Base-by-base conservation (phyloP, 2,797 vertebrate genomes). In the Oryzias sinensis region DNA sequence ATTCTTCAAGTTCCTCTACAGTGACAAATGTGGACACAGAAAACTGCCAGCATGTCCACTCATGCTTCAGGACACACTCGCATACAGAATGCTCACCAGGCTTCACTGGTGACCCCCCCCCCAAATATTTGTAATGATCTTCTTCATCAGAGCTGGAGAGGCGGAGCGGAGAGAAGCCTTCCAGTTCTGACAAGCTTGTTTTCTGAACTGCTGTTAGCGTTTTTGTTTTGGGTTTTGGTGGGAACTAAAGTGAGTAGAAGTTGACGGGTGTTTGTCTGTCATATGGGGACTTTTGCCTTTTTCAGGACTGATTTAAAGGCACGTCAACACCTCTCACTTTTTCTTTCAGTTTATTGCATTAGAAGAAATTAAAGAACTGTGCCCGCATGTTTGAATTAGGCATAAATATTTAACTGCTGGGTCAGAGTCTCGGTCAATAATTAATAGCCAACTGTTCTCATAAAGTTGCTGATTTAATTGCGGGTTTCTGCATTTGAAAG, bases 1-100 rank as follows among this genome's bases (percentile, higher is more conserved):
- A 90, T 91, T 91, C 88, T 83, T 85, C 1, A 79, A 88, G 86
- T 90, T 91, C 89, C 82, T 89, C 77, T 82, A 72, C 74, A 85
- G 82, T 91, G 88, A 91, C 84, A 88, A 70, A 61, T 72, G 47
- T 74, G 27, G 61, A 75, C 68, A 27, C 62, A 60, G 75, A 70
- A 72, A 81, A 74, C 68, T 61, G 33, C 33, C 33, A 76, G 62
- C 79, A 59, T 85, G 85, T 86, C 77, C 79, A 56, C 79, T 86
- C 82, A 84, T 66, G 72, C 78, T 71, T 56, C 63, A 65, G 54
- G 70, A 68, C 75, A 71, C 59, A 59, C 59, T 73, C 67, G 8
- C 64, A 56, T 55, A 66, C 59, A 59, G 52, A 77, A 65, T 47
- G 50, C 70, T 69, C 75, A 79, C 53, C 53, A 56, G 76, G 84